Conservation (phyloP, 1,140 invertebrate genomes). For the Papilio dardanus region DNA sequence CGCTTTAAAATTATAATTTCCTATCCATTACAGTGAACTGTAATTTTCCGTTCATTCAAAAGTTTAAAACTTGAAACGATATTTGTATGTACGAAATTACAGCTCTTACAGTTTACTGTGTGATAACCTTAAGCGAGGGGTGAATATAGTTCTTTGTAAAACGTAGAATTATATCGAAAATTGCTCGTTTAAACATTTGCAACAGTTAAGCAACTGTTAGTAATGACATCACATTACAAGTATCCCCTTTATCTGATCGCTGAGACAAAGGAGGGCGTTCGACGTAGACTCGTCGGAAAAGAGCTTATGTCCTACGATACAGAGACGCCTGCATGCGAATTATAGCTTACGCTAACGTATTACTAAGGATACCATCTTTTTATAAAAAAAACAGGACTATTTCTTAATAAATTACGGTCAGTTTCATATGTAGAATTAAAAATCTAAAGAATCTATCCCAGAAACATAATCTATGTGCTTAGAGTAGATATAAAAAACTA, state of each 20-base stretch:
- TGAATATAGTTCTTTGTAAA: background rate
- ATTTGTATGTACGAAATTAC: too few species aligned
- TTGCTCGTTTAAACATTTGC: background rate
- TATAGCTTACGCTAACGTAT: conserved; percentile 29
- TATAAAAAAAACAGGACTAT: background rate
- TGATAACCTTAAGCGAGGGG: background rate
- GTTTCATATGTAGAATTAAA: too few species aligned
- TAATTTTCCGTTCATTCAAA: too few species aligned
- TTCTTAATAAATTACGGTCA: too few species aligned
- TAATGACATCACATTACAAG: conserved; percentile 23
- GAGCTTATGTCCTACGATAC: conserved; percentile 27
- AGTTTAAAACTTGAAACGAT: too few species aligned
- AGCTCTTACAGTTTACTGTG: background rate
- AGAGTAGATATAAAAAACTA: too few species aligned
- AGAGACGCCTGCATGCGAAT: conserved; percentile 28
- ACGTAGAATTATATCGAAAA: background rate
- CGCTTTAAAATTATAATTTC: too few species aligned
- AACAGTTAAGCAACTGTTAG: conserved; percentile 31
- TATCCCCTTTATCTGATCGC: conserved; percentile 27
- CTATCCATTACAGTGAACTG: background rate
- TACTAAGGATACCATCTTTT: background rate
- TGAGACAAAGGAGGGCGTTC: conserved; percentile 18
- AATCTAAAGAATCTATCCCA: too few species aligned
- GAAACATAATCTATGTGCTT: too few species aligned
- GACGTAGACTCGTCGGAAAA: conserved; percentile 27